Evolutionary conservation across 2,113 vertebrate species (phyloP), one percentile per base, ranked within the genome.

Genomic region (Dendropsophus ebraccatus): DNA sequence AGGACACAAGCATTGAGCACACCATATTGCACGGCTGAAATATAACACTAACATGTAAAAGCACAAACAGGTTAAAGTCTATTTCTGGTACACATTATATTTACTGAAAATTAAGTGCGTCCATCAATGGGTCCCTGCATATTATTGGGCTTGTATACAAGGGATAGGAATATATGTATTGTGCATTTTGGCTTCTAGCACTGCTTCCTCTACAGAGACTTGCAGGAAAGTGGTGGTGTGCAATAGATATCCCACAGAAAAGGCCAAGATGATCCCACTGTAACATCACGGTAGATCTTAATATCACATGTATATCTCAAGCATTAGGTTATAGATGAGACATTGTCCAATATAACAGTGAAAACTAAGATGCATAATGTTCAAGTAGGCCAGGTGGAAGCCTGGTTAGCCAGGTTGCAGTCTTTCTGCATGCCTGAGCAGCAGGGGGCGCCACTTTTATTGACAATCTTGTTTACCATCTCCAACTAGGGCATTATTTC

Each of bases 1-100:
- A 89, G 89, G 89, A 93, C 86, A 92, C 86, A 92, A 89, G 90
- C 91, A 93, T 90, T 12, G 37, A 54, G 58, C 37, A 62, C 52
- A 62, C 56, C 47, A 65, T 41, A 81, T 65, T 81, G 41, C 56
- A 81, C 56, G n/a, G 37, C 37, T 30, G 56, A 81, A 65, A 80
- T 14, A 62, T 25, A 80, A 81, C 56, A 47, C 35, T 14, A 45
- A 45, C 23, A 65, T 58, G 23, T 28, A 62, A 58, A 62, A 80
- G 37, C 78, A 62, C 5, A 62, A 62, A 65, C 37, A 45, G 23
- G 35, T 37, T 56, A 17, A 62, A 81, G 28, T 65, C 78, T 47
- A 47, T 25, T 11, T 47, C n/a, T 19, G 37, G 21, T 45, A 65
- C 58, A 62, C 35, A 13, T 79, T 28, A 49, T 37, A 49, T n/a